Evolutionary conservation across 2,888 invertebrate species (phyloP).

Genomic region (Anoncus sp.): DNA sequence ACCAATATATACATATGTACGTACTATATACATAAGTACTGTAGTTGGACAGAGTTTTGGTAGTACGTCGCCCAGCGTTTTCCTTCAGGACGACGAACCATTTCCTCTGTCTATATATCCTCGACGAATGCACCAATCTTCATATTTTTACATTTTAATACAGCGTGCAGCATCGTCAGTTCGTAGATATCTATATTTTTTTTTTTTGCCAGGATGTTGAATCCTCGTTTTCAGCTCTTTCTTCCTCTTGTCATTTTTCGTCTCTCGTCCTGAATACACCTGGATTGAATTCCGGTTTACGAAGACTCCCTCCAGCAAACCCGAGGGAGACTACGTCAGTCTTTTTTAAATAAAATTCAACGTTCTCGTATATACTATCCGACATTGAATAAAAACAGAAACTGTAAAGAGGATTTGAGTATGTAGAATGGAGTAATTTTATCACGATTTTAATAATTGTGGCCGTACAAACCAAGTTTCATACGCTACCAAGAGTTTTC

Average conservation of each 20-base stretch:
- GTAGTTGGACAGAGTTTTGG: conserved; percentile 32
- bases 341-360: conserved; percentile 42
- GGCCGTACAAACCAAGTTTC: not conserved
- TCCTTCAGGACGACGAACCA: conserved; percentile 29
- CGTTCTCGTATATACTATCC: conserved; percentile 6
- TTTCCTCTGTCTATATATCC: conserved; percentile 26
- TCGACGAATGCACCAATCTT: conserved; percentile 64
- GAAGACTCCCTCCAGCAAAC: not conserved
- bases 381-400: conserved; percentile 20
- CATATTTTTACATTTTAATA: conserved; percentile 69
- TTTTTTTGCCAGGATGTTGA: conserved; percentile 21
- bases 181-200: conserved; percentile 2
- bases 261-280: conserved; percentile 44
- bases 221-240: conserved; percentile 28
- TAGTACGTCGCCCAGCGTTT: conserved; percentile 45
- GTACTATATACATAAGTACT: conserved; percentile 13
- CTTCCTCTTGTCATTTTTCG: conserved; percentile 30
- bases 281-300: conserved; percentile 29
- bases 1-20: conserved; percentile 4
- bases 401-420: conserved; percentile 9
- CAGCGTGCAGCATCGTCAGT: conserved; percentile 23
- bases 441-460: conserved; percentile 22
- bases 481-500: conserved; percentile 2
- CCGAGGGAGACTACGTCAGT: conserved; percentile 3
- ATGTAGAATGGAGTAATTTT: conserved; percentile 2